These are phyloP conservation scores for Tadarida brasiliensis DNA, from an alignment of 2,797 vertebrate genomes.

Conservation along the genomic window DNA sequence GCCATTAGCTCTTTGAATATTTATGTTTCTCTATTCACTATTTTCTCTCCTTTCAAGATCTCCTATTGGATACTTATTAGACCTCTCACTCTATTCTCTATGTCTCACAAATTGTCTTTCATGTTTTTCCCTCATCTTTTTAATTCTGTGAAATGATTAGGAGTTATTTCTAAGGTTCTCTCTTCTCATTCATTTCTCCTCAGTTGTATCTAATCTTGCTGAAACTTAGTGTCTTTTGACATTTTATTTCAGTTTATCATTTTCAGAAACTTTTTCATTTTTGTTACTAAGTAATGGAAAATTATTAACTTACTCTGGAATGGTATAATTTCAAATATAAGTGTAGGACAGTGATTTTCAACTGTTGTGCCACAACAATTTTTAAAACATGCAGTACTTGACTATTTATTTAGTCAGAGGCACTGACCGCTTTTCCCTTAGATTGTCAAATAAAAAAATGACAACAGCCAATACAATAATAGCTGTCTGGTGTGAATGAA, in stretches of 20 bases:
- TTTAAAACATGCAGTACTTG: not conserved
- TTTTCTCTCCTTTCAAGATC: not conserved
- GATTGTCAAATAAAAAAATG: not conserved
- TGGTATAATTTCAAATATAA: not conserved
- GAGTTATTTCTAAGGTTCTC: not conserved
- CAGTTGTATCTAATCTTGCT: not conserved
- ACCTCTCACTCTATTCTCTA: not conserved
- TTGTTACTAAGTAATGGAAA: not conserved
- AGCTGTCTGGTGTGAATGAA: not conserved
- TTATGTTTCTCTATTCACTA: not conserved
- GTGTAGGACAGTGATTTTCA: not conserved
- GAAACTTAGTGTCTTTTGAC: not conserved
- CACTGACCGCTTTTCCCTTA: not conserved
- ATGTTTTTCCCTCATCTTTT: not conserved
- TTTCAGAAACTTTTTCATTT: not conserved
- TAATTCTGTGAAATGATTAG: not conserved
- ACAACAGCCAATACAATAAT: not conserved
- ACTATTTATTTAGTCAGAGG: not conserved
- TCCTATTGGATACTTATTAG: not conserved
- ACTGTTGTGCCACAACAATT: not conserved
- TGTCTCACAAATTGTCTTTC: not conserved
- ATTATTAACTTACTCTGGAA: not conserved
- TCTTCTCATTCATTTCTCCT: not conserved
- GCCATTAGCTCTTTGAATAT: not conserved
- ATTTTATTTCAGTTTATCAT: not conserved